phyloP scores from a whole-genome alignment of 1,140 invertebrate genomes.

The Lordiphosa stackelbergi region DNA sequence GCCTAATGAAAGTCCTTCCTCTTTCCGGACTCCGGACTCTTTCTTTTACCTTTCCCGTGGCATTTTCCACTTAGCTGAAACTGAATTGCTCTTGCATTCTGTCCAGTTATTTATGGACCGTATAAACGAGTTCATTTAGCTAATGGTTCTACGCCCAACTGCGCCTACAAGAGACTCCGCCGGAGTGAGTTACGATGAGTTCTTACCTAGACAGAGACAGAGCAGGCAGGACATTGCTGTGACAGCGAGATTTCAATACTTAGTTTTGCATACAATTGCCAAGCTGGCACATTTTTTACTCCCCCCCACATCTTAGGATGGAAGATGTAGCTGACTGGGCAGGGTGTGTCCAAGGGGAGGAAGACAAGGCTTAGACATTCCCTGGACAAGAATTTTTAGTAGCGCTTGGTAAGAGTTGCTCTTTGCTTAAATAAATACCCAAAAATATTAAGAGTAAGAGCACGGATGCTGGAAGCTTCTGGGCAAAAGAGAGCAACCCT shows the following conservation, averaged over 20 bases:
- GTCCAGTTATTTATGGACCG: slow-evolving; percentile 66
- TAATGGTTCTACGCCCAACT: slow-evolving; percentile 69
- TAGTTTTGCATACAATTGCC: neutral
- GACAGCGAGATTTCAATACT: slow-evolving; percentile 9
- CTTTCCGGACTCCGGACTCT: neutral
- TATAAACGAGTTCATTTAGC: slow-evolving; percentile 74
- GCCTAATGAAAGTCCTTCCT: slow-evolving; percentile 33
- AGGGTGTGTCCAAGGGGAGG: too few relatives aligned
- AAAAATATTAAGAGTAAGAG: too few relatives aligned
- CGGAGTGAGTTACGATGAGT: slow-evolving; percentile 1
- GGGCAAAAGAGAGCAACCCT: too few relatives aligned
- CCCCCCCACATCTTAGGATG: neutral
- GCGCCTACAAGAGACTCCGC: slow-evolving; percentile 45
- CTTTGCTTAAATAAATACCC: too few relatives aligned
- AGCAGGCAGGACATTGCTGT: neutral
- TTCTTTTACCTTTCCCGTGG: slow-evolving; percentile 10
- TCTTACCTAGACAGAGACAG: too few relatives aligned
- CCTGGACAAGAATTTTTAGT: too few relatives aligned
- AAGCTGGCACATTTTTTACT: neutral
- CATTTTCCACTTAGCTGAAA: slow-evolving; percentile 53
- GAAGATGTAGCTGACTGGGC: too few relatives aligned
- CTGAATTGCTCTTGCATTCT: slow-evolving; percentile 61
- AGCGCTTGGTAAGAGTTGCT: too few relatives aligned
- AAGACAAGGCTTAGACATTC: too few relatives aligned
- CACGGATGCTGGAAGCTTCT: too few relatives aligned